Base-by-base conservation (phyloP, 2,113 vertebrate species). In the Forbesichthys papilliferus region DNA sequence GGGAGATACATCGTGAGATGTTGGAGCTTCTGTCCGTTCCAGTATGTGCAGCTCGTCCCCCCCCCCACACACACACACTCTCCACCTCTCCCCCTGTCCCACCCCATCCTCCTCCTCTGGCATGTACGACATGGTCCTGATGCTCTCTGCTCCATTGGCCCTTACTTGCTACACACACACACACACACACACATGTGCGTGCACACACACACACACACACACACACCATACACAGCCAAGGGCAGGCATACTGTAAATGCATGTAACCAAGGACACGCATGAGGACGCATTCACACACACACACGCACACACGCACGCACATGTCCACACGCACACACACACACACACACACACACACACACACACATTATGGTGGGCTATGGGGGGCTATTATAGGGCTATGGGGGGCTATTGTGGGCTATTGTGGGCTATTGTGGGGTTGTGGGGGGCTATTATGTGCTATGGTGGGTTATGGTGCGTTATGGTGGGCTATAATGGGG, bases 341-440 rank as follows among this genome's bases (percentile, higher is more conserved):
- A 72, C 82, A 78, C 71, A 75, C 77, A 70, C 16, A 78, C 81
- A 2, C 1, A 20, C 20, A 16, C 16, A 27, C 27, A 3, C 2
- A 27, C 27, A 27, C 27, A 27, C 27, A 27, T 27, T 74, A 68
- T 52, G 48, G 80, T 69, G 80, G 87, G 84, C 88, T 86, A 90
- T 84, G 78, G 83, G 84, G 85, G 20, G 20, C 20, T 27, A 27
- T 27, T 20, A 20, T 20, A n/a, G 20, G 1, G 20, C 20, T 20
- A 16, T 16, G 20, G 20, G 1, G 20, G 2, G 20, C 77, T 16
- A 11, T 52, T 20, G 2, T 20, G 20, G 20, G 20, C 20, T 20
- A 20, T 20, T 1, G 20, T 20, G 20, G 20, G 36, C 42, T 48
- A 56, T 53, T 27, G 68, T 47, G 3, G 3, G 27, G 27, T 3